Conservation (phyloP, 2,888 invertebrate genomes). For the Prenolepis imparis region DNA sequence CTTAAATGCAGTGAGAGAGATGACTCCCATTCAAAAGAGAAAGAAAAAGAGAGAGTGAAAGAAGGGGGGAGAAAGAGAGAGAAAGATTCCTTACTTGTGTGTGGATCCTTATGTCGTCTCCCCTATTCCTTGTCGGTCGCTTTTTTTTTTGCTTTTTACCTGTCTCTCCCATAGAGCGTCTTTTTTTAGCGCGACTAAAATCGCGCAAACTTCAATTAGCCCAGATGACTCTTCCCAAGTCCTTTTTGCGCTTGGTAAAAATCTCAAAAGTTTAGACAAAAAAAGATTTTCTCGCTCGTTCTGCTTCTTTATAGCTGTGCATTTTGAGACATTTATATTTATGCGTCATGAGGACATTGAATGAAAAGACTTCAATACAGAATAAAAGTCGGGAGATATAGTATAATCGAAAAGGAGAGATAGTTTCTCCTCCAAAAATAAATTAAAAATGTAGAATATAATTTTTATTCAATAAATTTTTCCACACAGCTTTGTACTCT, state of each 20-base stretch:
- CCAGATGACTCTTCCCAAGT: neutral
- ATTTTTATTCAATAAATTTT: too few relatives aligned
- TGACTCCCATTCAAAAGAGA: constrained; percentile 25
- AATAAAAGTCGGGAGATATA: too few relatives aligned
- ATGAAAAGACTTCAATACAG: neutral
- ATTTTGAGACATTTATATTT: neutral
- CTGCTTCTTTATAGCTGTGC: neutral
- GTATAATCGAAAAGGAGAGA: too few relatives aligned
- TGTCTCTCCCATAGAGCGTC: neutral
- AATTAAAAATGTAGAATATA: too few relatives aligned
- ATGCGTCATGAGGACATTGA: neutral
- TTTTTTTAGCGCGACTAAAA: constrained; percentile 29
- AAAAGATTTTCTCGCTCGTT: neutral
- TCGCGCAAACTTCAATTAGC: constrained; percentile 40
- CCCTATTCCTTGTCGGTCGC: constrained; percentile 25
- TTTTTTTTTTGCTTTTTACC: neutral
- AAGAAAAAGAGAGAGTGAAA: neutral
- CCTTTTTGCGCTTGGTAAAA: neutral
- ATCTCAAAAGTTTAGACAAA: neutral
- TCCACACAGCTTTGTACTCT: too few relatives aligned
- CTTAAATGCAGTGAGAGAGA: constrained; percentile 63
- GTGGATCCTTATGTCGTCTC: constrained; percentile 42
- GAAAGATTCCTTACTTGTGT: constrained; percentile 29
- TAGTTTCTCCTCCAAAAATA: too few relatives aligned
- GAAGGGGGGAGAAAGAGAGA: neutral